Percentiles rank a stretch among this genome's conserved stretches.
These are phyloP conservation scores for Lithobates pipiens DNA, from an alignment of 2,797 vertebrate genomes.

Conservation along the genomic window DNA sequence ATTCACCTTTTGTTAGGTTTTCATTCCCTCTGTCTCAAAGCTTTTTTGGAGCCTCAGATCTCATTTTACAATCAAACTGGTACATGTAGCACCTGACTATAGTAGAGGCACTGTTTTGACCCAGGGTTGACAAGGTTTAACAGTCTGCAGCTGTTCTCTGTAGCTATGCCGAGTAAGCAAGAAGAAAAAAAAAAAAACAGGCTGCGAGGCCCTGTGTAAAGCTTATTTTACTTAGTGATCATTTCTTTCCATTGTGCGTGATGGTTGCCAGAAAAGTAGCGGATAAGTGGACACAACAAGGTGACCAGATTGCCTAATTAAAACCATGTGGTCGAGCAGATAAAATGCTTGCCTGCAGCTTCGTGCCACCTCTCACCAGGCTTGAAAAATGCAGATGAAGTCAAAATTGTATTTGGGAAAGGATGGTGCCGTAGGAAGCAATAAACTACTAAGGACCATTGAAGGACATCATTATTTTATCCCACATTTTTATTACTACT, in stretches of 20 bases:
- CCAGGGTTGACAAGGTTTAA: slow-evolving; percentile 15
- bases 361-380: not conserved
- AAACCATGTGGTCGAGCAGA: not conserved
- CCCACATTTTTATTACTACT: not conserved
- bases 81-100: slow-evolving; percentile 38
- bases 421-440: not conserved
- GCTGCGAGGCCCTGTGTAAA: not conserved
- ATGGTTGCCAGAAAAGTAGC: slow-evolving; percentile 64
- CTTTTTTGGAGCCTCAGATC: not conserved
- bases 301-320: slow-evolving; percentile 7
- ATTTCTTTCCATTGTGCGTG: slow-evolving; percentile 53
- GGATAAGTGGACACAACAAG: slow-evolving; percentile 24
- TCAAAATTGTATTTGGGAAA: not conserved
- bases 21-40: not conserved
- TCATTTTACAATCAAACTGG: slow-evolving; percentile 38
- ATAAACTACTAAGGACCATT: not conserved
- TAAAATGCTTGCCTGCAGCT: not conserved
- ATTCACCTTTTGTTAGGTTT: not conserved
- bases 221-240: slow-evolving; percentile 23
- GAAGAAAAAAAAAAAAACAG: not conserved
- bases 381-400: not conserved
- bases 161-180: not conserved
- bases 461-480: not conserved
- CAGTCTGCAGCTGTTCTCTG: not conserved
- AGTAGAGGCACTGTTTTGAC: slow-evolving; percentile 35